Evolutionary conservation across 1,140 invertebrate genomes (phyloP).

Genomic region (Trichomalopsis sarcophagae): DNA sequence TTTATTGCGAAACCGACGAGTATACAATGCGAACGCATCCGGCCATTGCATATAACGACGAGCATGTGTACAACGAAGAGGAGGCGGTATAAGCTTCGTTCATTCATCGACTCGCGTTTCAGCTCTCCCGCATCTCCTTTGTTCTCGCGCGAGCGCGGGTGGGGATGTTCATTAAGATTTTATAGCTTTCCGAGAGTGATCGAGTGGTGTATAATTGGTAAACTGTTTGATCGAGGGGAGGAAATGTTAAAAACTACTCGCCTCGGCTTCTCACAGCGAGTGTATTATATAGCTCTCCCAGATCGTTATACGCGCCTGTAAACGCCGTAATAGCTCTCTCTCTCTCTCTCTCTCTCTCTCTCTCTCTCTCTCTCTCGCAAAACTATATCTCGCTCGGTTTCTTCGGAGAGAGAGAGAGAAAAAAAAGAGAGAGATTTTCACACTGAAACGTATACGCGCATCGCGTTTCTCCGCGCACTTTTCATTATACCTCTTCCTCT

Average conservation of each 20-base stretch:
- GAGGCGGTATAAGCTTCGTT: background rate
- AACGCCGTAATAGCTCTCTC: background rate
- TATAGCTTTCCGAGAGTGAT: background rate
- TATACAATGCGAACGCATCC: background rate
- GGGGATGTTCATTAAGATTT: background rate
- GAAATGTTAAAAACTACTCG: too few species aligned
- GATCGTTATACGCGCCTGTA: background rate
- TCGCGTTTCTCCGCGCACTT: constrained; percentile 3
- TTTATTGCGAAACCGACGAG: background rate
- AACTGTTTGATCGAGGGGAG: background rate
- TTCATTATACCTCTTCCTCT: constrained; percentile 16
- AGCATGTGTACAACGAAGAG: background rate
- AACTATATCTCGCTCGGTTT: background rate
- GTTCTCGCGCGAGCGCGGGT: background rate
- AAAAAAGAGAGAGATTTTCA: constrained; percentile 15
- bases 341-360: too few species aligned
- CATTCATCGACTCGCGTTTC: background rate
- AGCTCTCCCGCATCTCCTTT: background rate
- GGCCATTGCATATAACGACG: background rate
- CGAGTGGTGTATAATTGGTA: too few species aligned
- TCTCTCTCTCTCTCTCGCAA: background rate
- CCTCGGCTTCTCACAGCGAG: background rate
- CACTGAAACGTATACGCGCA: background rate
- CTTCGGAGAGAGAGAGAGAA: background rate
- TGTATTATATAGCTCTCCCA: background rate